Base-by-base conservation (phyloP, 2,113 vertebrate genomes). In the Beaufortia kweichowensis region DNA sequence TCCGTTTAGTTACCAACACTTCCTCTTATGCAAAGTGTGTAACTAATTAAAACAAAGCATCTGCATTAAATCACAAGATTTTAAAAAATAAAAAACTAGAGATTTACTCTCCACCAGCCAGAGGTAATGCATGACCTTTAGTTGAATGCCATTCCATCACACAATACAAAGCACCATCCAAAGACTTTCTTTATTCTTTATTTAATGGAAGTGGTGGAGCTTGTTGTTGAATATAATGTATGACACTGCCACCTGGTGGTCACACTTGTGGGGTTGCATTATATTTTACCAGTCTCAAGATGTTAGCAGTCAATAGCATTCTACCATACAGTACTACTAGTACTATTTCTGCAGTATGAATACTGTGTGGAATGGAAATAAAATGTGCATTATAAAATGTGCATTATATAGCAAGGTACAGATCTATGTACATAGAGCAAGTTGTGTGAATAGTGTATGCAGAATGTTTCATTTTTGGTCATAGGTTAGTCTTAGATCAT, bases 401-500 rank as follows among this genome's bases (percentile, higher is more conserved):
- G 35, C 35, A 11, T 39, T 39, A 39, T 39, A 11, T 11, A 39
- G 35, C 35, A n/a, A n/a, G n/a, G n/a, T n/a, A n/a, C n/a, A n/a
- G n/a, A n/a, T n/a, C n/a, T n/a, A n/a, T n/a, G n/a, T n/a, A n/a
- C n/a, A n/a, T n/a, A n/a, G n/a, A n/a, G n/a, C n/a, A 4, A 1
- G 35, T 2, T 43, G 23, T 19, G 81, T 17, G 83, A 85, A 87
- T 64, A 77, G 75, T 21, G 6, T 10, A 53, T 62, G 56, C 4
- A 21, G 81, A 39, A 10, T n/a, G n/a, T n/a, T 86, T 86, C 78
- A 81, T 81, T 62, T 88, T 19, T 83, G 79, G 81, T 62, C 82
- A 33, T 11, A 15, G 26, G 65, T 76, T 21, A 53, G n/a, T n/a
- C n/a, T n/a, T n/a, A n/a, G n/a, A n/a, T n/a, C n/a, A n/a, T n/a